Evolutionary conservation across 1,140 invertebrate genomes (phyloP), one percentile per base, ranked within the genome.

Genomic region (Drosophila albomicans): DNA sequence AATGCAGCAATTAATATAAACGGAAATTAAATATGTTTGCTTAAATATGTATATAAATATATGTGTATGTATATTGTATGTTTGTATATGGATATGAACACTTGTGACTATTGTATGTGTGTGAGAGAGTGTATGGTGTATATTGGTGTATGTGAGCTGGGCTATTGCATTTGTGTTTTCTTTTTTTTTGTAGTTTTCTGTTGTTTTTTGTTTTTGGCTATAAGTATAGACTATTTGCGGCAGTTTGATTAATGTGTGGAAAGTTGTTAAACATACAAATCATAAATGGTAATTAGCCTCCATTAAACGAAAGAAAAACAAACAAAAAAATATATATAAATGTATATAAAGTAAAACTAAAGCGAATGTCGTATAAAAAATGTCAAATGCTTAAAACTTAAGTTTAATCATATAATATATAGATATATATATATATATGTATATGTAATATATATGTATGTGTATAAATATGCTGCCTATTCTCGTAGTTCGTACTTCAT

Each of bases 101-200:
- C 85, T 89, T 89, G 64, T 89, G 86, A 85, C 85, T 89, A 89
- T 89, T 89, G 86, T 78, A 48, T 61, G 45, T 72, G 32, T 70
- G 8, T 56, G 43, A 43, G 20, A 52, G 32, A 61, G 41, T 68
- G 64, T 67, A 45, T 78, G 49, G 41, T 43, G 41, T 41, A 11
- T 8, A 32, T 38, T 43, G 62, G 15, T 63, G 28, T 62, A 16
- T 61, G 52, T 72, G 46, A 43, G 59, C 51, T 70, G 85, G 84
- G 78, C 85, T 88, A 88, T 88, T 88, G 85, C 84, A 81, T 51
- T 78, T 52, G 10, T 48, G 20, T 69, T 41, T 35, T 45, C 59
- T 38, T 13, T 43, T 43, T 68, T 38, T 5, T 43, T 43, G 41
- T 56, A 16, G 20, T 25, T 25, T 25, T 25, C 20, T 25, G 20